Conservation (phyloP, 2,113 vertebrate genomes). For the Rhadina sibilatrix region DNA sequence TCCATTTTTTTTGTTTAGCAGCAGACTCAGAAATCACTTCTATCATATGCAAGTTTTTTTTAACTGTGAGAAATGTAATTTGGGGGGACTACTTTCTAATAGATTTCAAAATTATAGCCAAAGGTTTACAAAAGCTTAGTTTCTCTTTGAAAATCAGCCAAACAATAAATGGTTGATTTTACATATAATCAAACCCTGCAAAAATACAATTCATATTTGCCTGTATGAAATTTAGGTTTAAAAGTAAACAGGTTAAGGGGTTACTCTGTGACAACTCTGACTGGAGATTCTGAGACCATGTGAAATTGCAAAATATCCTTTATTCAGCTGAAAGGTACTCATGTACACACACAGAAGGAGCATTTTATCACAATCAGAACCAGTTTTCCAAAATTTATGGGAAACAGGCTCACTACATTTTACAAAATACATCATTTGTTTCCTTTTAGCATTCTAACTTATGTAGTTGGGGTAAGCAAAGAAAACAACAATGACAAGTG, state of each 20-base stretch:
- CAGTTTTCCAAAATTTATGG: background rate
- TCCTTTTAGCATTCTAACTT: background rate
- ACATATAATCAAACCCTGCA: background rate
- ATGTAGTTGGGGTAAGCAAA: background rate
- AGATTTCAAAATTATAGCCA: background rate
- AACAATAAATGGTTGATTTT: background rate
- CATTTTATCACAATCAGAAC: background rate
- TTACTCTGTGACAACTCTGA: background rate
- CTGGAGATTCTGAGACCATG: background rate
- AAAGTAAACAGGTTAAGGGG: background rate
- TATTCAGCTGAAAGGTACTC: background rate
- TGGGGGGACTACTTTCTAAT: background rate
- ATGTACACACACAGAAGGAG: rapidly evolving
- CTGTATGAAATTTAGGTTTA: background rate
- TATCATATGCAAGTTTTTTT: background rate
- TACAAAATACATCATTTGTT: background rate
- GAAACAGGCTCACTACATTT: background rate
- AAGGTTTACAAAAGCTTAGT: background rate
- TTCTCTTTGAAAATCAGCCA: background rate
- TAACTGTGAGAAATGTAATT: background rate
- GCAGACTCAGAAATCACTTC: background rate
- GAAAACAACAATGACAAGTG: background rate
- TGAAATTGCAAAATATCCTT: background rate
- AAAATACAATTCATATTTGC: background rate
- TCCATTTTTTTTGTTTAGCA: background rate